These are phyloP conservation scores for Oreohelix idahoensis DNA, from an alignment of 1,140 invertebrate species.

Conservation along the genomic window DNA sequence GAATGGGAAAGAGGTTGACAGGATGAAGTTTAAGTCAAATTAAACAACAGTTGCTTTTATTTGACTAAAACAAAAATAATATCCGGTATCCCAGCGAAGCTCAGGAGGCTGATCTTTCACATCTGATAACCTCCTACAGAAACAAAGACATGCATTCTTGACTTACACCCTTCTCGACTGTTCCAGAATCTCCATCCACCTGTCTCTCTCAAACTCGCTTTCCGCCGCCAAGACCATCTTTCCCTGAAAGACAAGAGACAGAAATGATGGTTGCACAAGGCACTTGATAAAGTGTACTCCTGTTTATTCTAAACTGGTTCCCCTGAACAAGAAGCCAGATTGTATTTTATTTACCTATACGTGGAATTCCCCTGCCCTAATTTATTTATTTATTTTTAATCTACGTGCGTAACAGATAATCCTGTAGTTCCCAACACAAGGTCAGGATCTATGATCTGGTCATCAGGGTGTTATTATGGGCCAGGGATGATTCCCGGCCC, in stretches of 20 bases:
- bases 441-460: too few relatives aligned
- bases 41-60: too few relatives aligned
- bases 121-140: background rate
- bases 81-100: background rate
- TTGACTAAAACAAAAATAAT: background rate
- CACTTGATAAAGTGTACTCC: too few relatives aligned
- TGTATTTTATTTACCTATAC: too few relatives aligned
- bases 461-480: too few relatives aligned
- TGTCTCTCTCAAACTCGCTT: slow-evolving; percentile 64
- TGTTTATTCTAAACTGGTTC: background rate
- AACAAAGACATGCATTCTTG: background rate
- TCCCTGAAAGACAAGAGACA: slow-evolving; percentile 52
- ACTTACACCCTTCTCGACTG: slow-evolving; percentile 69
- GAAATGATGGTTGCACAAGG: background rate
- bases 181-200: slow-evolving; percentile 65
- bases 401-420: too few relatives aligned
- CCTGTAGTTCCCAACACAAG: too few relatives aligned
- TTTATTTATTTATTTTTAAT: too few relatives aligned
- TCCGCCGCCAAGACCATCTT: slow-evolving; percentile 64
- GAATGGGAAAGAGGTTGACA: background rate
- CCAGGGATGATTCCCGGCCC: too few relatives aligned
- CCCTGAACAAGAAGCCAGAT: too few relatives aligned
- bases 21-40: background rate
- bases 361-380: too few relatives aligned
- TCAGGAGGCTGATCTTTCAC: background rate